Evolutionary conservation across 1,140 invertebrate genomes (phyloP).

Genomic region (Venturia canescens): DNA sequence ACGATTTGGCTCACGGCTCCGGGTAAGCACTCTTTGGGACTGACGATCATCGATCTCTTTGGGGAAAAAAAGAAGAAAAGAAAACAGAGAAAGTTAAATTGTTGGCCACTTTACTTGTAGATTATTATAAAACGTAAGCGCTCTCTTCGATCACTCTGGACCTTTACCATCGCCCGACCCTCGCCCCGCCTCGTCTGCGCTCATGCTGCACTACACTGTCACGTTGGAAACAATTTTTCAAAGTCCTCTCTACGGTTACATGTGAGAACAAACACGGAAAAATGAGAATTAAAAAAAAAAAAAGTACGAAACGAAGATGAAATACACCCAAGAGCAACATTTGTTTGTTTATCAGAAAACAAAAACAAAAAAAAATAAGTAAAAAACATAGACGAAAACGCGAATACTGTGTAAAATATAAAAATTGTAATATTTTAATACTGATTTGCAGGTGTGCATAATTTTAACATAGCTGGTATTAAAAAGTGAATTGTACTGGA

Average conservation of each 20-base stretch:
- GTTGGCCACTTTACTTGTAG: constrained; percentile 32
- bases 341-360: constrained; percentile 57
- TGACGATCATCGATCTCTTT: constrained; percentile 51
- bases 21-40: constrained; percentile 10
- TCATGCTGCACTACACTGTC: constrained; percentile 61
- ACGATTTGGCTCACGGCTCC: constrained; percentile 30
- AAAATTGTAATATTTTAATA: constrained; percentile 78
- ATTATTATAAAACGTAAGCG: constrained; percentile 43
- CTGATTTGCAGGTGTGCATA: constrained; percentile 77
- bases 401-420: constrained; percentile 75
- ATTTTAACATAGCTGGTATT: constrained; percentile 73
- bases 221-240: constrained; percentile 55
- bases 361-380: background rate
- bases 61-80: constrained; percentile 30
- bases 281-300: constrained; percentile 40
- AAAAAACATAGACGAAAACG: constrained; percentile 64
- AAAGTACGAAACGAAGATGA: background rate
- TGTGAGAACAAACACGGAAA: constrained; percentile 49
- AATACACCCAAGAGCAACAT: constrained; percentile 3
- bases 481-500: constrained; percentile 72
- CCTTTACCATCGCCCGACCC: constrained; percentile 49
- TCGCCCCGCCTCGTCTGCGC: constrained; percentile 63
- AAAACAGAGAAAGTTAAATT: no score
- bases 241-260: constrained; percentile 55
- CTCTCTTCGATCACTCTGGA: constrained; percentile 49